Percentiles rank a stretch among this genome's conserved stretches.
Conservation (phyloP, 2,888 invertebrate species). For the Clanis bilineata region DNA sequence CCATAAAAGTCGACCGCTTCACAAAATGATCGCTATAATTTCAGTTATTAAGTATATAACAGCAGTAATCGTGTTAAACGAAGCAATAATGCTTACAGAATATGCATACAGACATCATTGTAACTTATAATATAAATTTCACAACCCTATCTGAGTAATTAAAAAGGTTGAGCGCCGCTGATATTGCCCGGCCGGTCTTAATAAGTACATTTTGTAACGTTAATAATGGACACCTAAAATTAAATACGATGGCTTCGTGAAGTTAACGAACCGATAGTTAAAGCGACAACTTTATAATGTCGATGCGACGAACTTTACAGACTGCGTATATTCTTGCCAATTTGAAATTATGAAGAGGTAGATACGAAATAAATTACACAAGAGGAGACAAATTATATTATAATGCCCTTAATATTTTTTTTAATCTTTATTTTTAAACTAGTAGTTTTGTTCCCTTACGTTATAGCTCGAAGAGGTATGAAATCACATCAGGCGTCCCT, state of each 20-base stretch:
- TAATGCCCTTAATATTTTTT: too few species aligned
- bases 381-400: background rate
- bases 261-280: constrained; percentile 16
- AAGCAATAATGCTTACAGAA: constrained; percentile 20
- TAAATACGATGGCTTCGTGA: constrained; percentile 14
- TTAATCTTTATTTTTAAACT: too few species aligned
- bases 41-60: constrained; percentile 27
- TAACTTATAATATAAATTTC: constrained; percentile 20
- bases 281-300: background rate
- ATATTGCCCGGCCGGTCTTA: constrained; percentile 9
- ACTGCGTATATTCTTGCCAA: background rate
- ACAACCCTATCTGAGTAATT: constrained; percentile 22
- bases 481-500: too few species aligned
- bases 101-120: constrained; percentile 17
- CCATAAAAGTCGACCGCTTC: constrained; percentile 20
- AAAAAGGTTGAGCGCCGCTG: constrained; percentile 20
- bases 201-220: constrained; percentile 15
- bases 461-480: too few species aligned
- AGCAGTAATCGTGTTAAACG: constrained; percentile 26
- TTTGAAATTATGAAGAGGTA: background rate
- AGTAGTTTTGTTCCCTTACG: too few species aligned
- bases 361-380: background rate
- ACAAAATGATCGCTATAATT: constrained; percentile 27
- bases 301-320: background rate
- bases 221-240: constrained; percentile 21